phyloP scores from a whole-genome alignment of 1,140 invertebrate species.

The Hycleus cichorii region DNA sequence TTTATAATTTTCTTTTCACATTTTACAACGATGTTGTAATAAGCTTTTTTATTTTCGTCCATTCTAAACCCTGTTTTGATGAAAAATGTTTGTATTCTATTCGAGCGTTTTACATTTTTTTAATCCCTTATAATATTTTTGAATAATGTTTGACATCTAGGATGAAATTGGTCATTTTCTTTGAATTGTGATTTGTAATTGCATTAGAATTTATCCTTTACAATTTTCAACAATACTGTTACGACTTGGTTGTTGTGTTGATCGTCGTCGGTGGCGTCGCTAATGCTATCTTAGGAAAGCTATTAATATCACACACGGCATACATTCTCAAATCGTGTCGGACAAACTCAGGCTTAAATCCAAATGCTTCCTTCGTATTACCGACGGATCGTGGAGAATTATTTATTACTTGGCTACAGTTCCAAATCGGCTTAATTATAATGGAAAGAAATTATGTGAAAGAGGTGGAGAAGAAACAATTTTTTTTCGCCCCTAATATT shows the following conservation, averaged over 20 bases:
- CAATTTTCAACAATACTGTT: neutral
- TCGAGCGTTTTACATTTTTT: no score
- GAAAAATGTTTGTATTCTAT: no score
- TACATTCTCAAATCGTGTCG: slow-evolving; percentile 21
- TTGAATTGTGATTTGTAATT: neutral
- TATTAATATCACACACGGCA: slow-evolving; percentile 24
- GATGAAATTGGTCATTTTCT: no score
- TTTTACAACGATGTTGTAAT: no score
- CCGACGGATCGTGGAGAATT: slow-evolving; percentile 18
- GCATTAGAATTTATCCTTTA: neutral
- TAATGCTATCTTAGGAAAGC: slow-evolving; percentile 21
- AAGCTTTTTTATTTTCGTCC: no score
- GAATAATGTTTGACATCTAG: no score
- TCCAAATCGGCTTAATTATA: slow-evolving; percentile 16
- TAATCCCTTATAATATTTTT: no score
- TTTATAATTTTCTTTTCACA: no score
- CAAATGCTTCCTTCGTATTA: slow-evolving; percentile 20
- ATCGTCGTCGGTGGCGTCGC: slow-evolving; percentile 6
- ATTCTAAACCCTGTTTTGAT: no score
- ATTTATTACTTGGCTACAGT: slow-evolving; percentile 16
- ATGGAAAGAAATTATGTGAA: neutral
- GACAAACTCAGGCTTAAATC: slow-evolving; percentile 21
- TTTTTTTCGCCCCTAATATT: neutral
- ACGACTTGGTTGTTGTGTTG: neutral
- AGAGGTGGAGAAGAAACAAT: neutral